Conservation (phyloP, 1,140 invertebrate species). For the Chelonus insularis region DNA sequence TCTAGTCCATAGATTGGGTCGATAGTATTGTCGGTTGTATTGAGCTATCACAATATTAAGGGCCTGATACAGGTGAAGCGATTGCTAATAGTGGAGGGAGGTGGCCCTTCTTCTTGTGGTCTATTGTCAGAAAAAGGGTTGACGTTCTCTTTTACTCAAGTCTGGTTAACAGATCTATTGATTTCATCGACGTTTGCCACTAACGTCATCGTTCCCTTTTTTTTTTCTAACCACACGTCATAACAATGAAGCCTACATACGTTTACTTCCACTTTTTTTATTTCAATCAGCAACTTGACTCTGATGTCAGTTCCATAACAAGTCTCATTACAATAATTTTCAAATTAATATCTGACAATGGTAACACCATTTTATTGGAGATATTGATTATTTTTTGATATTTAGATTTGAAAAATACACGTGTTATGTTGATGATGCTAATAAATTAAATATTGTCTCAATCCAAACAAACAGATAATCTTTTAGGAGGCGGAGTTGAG, state of each 20-base stretch:
- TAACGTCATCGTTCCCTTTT: constrained; percentile 22
- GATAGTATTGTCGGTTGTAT: constrained; percentile 31
- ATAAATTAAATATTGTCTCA: constrained; percentile 39
- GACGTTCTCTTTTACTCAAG: constrained; percentile 11
- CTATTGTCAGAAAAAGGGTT: constrained; percentile 24
- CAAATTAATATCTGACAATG: too few relatives aligned
- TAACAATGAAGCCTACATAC: constrained; percentile 11
- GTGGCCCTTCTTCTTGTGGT: constrained; percentile 9
- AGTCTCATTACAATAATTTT: too few relatives aligned
- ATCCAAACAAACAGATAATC: constrained; percentile 46
- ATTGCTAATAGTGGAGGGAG: constrained; percentile 9
- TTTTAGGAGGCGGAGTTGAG: constrained; percentile 29
- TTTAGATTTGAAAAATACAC: background rate
- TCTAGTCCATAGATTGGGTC: constrained; percentile 27
- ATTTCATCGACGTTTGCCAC: constrained; percentile 25
- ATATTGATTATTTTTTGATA: constrained; percentile 14
- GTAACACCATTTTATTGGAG: too few relatives aligned
- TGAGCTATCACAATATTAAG: constrained; percentile 35
- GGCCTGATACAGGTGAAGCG: constrained; percentile 23
- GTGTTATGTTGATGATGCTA: background rate
- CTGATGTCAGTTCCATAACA: background rate
- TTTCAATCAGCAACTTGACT: constrained; percentile 29
- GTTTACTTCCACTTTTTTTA: background rate
- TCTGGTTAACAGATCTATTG: constrained; percentile 22
- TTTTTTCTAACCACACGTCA: constrained; percentile 25